Evolutionary conservation across 2,888 invertebrate genomes (phyloP).

Genomic region (Polymixis flavicincta): DNA sequence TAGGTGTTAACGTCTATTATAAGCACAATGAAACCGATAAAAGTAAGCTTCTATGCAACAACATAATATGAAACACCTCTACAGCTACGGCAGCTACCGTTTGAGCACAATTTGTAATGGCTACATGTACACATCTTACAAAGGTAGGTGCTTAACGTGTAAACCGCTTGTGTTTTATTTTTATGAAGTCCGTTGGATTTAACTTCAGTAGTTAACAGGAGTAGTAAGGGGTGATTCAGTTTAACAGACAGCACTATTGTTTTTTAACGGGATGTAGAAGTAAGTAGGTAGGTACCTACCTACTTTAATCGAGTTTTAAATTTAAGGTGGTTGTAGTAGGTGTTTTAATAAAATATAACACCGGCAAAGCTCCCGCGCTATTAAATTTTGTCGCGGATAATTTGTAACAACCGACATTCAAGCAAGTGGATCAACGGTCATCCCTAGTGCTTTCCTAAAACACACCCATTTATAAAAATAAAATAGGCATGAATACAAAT

Average conservation of each 20-base stretch:
- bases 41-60: neutral
- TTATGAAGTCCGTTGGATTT: slow-evolving; percentile 43
- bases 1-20: neutral
- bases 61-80: slow-evolving; percentile 13
- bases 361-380: neutral
- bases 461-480: neutral
- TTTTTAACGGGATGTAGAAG: neutral
- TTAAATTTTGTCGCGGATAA: too few relatives aligned
- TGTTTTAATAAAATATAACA: neutral
- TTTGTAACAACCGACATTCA: neutral
- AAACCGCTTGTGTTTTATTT: slow-evolving; percentile 43
- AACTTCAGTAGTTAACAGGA: slow-evolving; percentile 29
- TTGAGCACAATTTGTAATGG: slow-evolving; percentile 29
- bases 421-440: neutral
- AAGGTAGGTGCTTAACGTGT: slow-evolving; percentile 21
- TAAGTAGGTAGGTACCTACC: neutral
- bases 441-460: neutral
- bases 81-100: neutral
- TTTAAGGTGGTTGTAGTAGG: neutral
- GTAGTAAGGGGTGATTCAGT: neutral
- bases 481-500: neutral
- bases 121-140: slow-evolving; percentile 16
- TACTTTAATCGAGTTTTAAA: neutral
- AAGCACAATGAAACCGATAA: neutral
- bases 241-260: slow-evolving; percentile 6